Evolutionary conservation across 2,888 invertebrate genomes (phyloP), one percentile per base, ranked within the genome.

Genomic region (Epirrita christyi): DNA sequence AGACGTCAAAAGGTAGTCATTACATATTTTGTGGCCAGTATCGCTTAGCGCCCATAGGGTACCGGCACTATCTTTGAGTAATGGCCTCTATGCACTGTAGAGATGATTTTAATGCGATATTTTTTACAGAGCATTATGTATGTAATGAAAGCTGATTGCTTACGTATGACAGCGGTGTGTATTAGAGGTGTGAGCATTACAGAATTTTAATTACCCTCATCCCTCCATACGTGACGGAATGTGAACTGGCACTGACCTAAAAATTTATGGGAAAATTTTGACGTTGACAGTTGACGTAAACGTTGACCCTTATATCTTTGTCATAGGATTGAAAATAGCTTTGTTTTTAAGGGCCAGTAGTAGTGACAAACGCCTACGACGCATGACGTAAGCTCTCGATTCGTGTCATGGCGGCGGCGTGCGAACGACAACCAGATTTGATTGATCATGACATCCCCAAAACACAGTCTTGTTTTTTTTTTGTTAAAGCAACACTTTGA

Each of bases 1-100:
- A 89, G 86, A 88, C 88, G 91, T 90, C 91, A 90, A 86, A 88
- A 90, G 91, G 90, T 88, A 88, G 89, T 92, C 83, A 92, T 92
- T 92, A 92, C 86, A 85, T 80, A 83, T 90, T 89, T 89, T 88
- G 86, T 85, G 85, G 86, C 81, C 79, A 76, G 79, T 80, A 81
- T 78, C 80, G 85, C 81, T 86, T 84, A 85, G 83, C 87, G 85
- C 84, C 86, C 84, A 75, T 78, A 80, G 78, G 79, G 78, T 80
- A 79, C 69, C 72, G 70, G 73, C 58, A 74, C 81, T 83, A 80
- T 80, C 79, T 81, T 76, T 80, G 78, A 84, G 76, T 76, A 77
- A 77, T 80, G 71, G 69, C 64, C 71, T 73, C 75, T 70, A 72
- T 70, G 67, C 64, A 41, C 27, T 55, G 10, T 40, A 66, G 67